Evolutionary conservation across 2,113 vertebrate species (phyloP).

Genomic region (Anguilla japonica): DNA sequence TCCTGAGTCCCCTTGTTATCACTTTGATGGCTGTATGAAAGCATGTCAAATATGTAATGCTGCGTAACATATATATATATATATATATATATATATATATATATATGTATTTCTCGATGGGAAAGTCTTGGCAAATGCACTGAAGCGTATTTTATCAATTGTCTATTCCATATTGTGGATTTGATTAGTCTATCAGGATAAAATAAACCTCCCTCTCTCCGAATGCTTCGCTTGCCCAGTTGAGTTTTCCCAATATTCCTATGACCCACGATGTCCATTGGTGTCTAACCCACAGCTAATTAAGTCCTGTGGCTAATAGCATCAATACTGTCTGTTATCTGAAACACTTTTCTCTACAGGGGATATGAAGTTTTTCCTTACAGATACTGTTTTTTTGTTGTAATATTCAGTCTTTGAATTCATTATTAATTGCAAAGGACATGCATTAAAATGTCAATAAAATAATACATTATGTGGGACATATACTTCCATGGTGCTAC

Average conservation of each 20-base stretch:
- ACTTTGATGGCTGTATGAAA: too few species aligned
- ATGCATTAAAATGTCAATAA: too few species aligned
- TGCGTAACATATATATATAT: too few species aligned
- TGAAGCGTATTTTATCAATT: background rate
- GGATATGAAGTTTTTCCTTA: background rate
- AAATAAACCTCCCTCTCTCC: background rate
- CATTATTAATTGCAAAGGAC: background rate
- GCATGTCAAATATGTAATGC: too few species aligned
- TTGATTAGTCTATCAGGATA: background rate
- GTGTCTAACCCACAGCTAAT: background rate
- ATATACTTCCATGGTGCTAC: too few species aligned
- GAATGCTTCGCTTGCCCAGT: background rate
- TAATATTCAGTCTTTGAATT: background rate
- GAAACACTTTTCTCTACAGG: background rate
- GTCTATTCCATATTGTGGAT: background rate
- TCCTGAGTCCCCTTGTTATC: background rate
- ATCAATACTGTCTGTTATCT: background rate
- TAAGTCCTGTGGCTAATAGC: background rate
- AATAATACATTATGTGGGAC: too few species aligned
- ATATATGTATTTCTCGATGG: background rate
- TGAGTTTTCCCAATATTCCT: background rate
- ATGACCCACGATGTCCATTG: background rate
- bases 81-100: too few species aligned
- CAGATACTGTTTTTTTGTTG: too few species aligned
- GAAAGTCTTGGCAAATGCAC: background rate